Percentiles rank a stretch among this genome's conserved stretches.
Conservation (phyloP, 2,797 vertebrate genomes). For the Simalia tracyae region DNA sequence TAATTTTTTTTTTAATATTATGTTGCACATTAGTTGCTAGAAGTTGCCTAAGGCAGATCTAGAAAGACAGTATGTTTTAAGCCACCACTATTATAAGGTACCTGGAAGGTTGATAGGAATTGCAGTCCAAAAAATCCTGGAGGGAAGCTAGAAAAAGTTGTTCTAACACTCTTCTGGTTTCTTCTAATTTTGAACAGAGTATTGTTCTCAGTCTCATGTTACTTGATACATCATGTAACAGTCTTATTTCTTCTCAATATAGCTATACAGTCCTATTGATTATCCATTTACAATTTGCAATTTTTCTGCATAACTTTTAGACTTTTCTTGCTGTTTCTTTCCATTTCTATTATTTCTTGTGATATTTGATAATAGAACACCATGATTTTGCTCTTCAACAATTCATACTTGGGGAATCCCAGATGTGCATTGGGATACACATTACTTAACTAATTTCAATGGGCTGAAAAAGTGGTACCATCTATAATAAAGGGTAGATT, state of each 20-base stretch:
- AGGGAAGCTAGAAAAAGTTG: not conserved
- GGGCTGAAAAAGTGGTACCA: not conserved
- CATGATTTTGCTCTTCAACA: not conserved
- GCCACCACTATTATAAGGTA: not conserved
- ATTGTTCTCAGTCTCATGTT: not conserved
- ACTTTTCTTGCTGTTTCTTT: not conserved
- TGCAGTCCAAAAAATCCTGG: not conserved
- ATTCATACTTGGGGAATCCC: not conserved
- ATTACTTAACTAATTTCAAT: not conserved
- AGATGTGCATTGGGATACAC: not conserved
- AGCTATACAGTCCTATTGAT: not conserved
- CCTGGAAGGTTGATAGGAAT: not conserved
- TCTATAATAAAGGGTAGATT: not conserved
- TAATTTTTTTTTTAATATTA: not conserved
- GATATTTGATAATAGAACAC: not conserved
- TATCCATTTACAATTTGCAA: not conserved
- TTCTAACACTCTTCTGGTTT: not conserved
- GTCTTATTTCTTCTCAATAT: not conserved
- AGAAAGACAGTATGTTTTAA: not conserved
- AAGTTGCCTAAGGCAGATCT: not conserved
- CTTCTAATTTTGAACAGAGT: not conserved
- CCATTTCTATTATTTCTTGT: not conserved
- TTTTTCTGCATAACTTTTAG: not conserved
- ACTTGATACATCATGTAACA: not conserved
- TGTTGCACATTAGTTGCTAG: not conserved